A percentile compares a stretch with the other conserved stretches of the same genome.
phyloP scores from a whole-genome alignment of 1,140 invertebrate species.

The Kradibia gibbosae region DNA sequence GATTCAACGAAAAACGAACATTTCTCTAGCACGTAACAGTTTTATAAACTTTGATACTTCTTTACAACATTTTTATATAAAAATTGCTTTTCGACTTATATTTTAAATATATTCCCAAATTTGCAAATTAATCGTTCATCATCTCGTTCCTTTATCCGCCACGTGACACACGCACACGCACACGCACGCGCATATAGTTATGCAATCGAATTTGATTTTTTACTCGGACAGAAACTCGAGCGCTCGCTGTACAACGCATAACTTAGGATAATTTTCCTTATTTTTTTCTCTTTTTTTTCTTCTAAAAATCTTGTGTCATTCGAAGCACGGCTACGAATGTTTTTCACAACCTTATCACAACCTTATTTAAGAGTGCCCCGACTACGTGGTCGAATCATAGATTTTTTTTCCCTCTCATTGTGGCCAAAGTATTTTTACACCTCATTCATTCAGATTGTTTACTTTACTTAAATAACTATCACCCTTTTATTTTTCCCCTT shows the following conservation, averaged over 20 bases:
- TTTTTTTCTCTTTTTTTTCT: conserved; percentile 22
- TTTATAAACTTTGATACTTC: conserved; percentile 27
- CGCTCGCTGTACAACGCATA: conserved; percentile 32
- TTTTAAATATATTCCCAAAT: neutral
- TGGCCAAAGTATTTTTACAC: conserved; percentile 24
- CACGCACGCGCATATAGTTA: too few species aligned
- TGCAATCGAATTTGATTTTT: conserved; percentile 21
- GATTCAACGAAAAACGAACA: neutral
- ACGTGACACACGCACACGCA: neutral
- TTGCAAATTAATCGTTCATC: neutral
- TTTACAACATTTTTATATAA: conserved; percentile 28
- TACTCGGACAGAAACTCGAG: conserved; percentile 43
- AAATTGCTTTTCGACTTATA: conserved; percentile 8
- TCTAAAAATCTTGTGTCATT: conserved; percentile 60
- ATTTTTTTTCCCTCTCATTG: conserved; percentile 53
- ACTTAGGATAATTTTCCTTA: conserved; percentile 27
- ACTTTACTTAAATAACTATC: neutral
- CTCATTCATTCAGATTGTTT: neutral
- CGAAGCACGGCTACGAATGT: conserved; percentile 68
- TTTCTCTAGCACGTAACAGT: conserved; percentile 16
- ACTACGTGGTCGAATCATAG: conserved; percentile 58
- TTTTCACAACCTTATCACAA: conserved; percentile 74
- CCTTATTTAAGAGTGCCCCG: conserved; percentile 69
- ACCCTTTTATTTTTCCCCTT: conserved; percentile 5
- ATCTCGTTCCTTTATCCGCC: neutral